Conservation (phyloP, 2,888 invertebrate genomes). For the Sesamia inferens region DNA sequence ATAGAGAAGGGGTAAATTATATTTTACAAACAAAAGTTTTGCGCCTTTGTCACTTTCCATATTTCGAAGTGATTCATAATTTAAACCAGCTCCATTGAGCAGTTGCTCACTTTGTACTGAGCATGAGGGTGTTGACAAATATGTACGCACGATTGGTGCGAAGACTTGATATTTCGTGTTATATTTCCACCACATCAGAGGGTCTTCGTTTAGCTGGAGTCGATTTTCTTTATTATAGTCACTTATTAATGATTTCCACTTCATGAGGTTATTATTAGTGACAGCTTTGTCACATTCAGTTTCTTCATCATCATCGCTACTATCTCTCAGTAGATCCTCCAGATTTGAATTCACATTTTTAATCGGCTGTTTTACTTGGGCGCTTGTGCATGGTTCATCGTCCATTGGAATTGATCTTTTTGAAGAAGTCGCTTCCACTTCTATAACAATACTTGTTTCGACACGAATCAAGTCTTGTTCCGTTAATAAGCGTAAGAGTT, state of each 20-base stretch:
- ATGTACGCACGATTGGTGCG: constrained; percentile 28
- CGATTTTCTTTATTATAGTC: constrained; percentile 29
- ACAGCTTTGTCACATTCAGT: neutral
- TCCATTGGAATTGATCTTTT: neutral
- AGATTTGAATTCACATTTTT: constrained; percentile 22
- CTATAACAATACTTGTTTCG: neutral
- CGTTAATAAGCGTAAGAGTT: constrained; percentile 20
- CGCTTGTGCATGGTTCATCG: constrained; percentile 16
- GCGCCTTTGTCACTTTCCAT: constrained; percentile 10
- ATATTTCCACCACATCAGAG: constrained; percentile 30
- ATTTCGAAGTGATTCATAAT: neutral
- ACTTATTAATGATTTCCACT: constrained; percentile 31
- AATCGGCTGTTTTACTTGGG: neutral
- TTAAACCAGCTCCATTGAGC: neutral
- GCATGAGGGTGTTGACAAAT: constrained; percentile 19
- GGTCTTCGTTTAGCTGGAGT: constrained; percentile 14
- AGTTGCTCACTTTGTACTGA: constrained; percentile 13
- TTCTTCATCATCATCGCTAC: constrained; percentile 27
- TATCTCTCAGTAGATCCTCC: neutral
- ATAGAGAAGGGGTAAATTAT: constrained; percentile 26
- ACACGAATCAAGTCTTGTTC: neutral
- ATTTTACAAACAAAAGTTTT: constrained; percentile 29
- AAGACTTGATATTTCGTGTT: constrained; percentile 24
- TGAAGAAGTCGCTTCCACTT: neutral
- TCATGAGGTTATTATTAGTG: constrained; percentile 1